Percentiles rank a stretch among this genome's conserved stretches.
phyloP scores from a whole-genome alignment of 2,797 vertebrate genomes.

The Muscicapa comitata region DNA sequence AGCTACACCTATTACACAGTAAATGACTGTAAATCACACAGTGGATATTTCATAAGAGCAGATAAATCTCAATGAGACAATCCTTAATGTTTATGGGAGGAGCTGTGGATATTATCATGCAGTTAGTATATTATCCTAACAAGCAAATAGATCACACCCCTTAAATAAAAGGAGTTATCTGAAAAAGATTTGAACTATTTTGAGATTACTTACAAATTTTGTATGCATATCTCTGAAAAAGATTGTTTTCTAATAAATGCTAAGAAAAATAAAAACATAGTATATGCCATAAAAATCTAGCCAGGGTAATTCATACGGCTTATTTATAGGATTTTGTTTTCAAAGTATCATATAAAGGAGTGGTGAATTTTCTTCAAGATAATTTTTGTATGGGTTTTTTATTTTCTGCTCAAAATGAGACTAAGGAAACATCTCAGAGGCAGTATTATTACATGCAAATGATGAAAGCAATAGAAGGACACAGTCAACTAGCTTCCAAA shows the following conservation, averaged over 20 bases:
- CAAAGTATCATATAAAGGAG: neutral
- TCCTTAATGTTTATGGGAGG: slow-evolving; percentile 3
- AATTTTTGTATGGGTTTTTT: neutral
- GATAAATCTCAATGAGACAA: neutral
- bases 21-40: neutral
- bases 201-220: neutral
- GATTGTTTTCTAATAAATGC: neutral
- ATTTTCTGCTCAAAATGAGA: neutral
- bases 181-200: neutral
- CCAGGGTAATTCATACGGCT: neutral
- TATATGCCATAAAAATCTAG: neutral
- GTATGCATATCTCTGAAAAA: neutral
- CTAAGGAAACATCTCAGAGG: neutral
- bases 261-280: neutral
- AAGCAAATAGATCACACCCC: neutral
- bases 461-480: neutral
- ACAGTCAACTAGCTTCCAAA: neutral
- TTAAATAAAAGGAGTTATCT: neutral
- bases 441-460: neutral
- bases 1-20: neutral
- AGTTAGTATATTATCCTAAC: neutral
- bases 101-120: neutral
- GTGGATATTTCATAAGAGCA: slow-evolving; percentile 18
- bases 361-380: neutral
- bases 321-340: neutral